Conservation (phyloP, 2,113 vertebrate genomes). For the Desmodus rotundus region DNA sequence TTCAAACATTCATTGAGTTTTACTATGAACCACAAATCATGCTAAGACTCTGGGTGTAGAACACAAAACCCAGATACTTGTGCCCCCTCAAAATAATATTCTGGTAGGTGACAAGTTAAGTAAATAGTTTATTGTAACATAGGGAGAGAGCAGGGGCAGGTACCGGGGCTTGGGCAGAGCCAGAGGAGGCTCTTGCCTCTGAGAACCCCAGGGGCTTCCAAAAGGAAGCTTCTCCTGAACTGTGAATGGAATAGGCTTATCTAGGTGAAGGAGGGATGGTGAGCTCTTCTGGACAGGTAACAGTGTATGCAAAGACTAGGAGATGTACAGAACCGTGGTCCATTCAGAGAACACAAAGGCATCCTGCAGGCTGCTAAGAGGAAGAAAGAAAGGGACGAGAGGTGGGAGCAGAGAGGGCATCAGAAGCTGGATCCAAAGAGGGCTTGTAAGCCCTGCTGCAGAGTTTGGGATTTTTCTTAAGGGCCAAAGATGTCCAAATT, state of each 20-base stretch:
- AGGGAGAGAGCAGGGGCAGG: background rate
- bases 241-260: background rate
- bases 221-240: background rate
- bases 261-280: background rate
- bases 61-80: background rate
- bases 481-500: background rate
- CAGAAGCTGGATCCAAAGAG: background rate
- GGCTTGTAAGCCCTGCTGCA: background rate
- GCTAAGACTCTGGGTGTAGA: background rate
- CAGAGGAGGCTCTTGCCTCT: background rate
- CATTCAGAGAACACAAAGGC: background rate
- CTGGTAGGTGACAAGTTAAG: background rate
- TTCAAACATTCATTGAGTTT: background rate
- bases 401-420: accelerated
- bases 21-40: background rate
- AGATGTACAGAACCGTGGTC: too few relatives aligned
- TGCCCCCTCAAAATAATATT: background rate
- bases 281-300: background rate
- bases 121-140: background rate
- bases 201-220: background rate
- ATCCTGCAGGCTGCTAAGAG: too few relatives aligned
- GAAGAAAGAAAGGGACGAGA: background rate
- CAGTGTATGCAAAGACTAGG: accelerated
- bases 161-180: accelerated
- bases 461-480: background rate